These are phyloP conservation scores for Syngnathus acus DNA, from an alignment of 2,797 vertebrate genomes.

Conservation along the genomic window DNA sequence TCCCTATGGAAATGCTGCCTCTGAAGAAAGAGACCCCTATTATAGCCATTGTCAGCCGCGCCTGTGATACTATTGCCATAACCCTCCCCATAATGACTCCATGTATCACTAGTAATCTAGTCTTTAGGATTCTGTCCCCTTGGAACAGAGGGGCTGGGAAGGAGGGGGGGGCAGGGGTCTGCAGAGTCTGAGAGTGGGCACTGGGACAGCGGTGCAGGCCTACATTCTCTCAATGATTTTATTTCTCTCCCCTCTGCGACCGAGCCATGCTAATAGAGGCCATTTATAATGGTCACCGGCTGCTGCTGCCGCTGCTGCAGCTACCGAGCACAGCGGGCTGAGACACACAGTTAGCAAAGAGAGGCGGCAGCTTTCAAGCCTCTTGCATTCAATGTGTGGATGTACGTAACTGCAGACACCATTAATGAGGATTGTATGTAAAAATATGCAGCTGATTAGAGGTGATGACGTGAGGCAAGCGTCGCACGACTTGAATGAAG, in stretches of 20 bases:
- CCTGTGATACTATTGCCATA: constrained; percentile 64
- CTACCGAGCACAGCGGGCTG: constrained; percentile 47
- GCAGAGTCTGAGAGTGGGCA: constrained; percentile 44
- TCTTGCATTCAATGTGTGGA: constrained; percentile 36
- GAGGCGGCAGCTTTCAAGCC: constrained; percentile 36
- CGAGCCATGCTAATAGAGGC: constrained; percentile 77
- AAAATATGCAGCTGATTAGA: constrained; percentile 24
- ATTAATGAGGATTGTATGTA: constrained; percentile 38
- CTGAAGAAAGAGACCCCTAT: constrained; percentile 59
- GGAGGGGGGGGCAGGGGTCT: constrained; percentile 36
- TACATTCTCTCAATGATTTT: constrained; percentile 70
- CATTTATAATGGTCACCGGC: constrained; percentile 76
- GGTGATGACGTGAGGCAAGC: neutral
- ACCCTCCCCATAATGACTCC: constrained; percentile 65
- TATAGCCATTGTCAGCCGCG: constrained; percentile 57
- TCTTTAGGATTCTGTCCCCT: constrained; percentile 68
- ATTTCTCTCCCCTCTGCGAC: constrained; percentile 71
- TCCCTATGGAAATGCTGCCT: constrained; percentile 42
- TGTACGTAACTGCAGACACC: constrained; percentile 39
- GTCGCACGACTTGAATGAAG: neutral
- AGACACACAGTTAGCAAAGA: constrained; percentile 49
- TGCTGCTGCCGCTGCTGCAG: constrained; percentile 52
- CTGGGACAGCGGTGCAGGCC: constrained; percentile 50
- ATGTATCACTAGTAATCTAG: constrained; percentile 73
- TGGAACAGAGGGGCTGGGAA: constrained; percentile 39